Conservation (phyloP, 2,113 vertebrate species). For the Scolopax mira region DNA sequence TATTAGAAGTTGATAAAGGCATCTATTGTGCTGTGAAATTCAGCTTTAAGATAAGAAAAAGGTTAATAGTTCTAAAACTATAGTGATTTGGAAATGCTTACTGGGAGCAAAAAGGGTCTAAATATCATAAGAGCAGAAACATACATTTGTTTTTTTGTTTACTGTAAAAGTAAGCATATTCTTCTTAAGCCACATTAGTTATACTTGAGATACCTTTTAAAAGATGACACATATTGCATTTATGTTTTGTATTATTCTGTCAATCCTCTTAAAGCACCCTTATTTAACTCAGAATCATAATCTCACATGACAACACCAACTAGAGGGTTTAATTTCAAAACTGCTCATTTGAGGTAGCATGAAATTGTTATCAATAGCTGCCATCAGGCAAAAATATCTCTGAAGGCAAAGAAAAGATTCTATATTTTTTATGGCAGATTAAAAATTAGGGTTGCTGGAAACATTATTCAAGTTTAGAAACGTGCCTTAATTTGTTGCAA, state of each 20-base stretch:
- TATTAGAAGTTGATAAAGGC: not conserved
- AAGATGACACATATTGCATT: constrained; percentile 45
- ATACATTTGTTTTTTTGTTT: not conserved
- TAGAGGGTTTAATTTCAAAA: constrained; percentile 72
- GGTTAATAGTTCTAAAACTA: not conserved
- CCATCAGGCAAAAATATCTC: constrained; percentile 66
- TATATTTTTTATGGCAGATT: constrained; percentile 41
- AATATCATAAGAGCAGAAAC: not conserved
- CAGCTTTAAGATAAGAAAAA: not conserved
- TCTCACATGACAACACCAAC: constrained; percentile 74
- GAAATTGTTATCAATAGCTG: constrained; percentile 79
- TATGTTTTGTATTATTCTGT: constrained; percentile 65
- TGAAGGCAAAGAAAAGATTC: constrained; percentile 27
- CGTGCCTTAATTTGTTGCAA: not conserved
- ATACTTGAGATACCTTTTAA: constrained; percentile 43
- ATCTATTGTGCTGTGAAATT: not conserved
- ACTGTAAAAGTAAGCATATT: constrained; percentile 7
- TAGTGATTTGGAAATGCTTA: not conserved
- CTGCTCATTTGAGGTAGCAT: constrained; percentile 76
- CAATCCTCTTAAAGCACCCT: constrained; percentile 53
- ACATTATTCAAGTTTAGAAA: not conserved
- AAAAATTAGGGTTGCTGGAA: constrained; percentile 14
- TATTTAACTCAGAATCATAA: constrained; percentile 68
- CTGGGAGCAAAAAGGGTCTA: not conserved
- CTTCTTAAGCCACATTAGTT: constrained; percentile 50